Conservation (phyloP, 1,140 invertebrate species). For the Magallana angulata region DNA sequence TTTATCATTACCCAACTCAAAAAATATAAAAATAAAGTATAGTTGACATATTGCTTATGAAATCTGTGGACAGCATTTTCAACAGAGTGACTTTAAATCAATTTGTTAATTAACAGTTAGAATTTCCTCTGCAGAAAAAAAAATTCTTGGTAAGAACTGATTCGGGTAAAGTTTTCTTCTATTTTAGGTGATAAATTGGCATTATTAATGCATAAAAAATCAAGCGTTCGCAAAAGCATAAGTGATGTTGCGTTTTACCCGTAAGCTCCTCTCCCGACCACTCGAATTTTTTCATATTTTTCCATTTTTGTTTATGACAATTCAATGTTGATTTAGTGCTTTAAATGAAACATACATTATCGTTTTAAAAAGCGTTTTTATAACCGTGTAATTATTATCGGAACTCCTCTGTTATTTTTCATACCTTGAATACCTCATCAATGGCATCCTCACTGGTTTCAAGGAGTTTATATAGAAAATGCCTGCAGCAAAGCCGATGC, state of each 20-base stretch:
- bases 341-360: neutral
- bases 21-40: no score
- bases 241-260: constrained; percentile 79
- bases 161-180: no score
- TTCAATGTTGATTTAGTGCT: neutral
- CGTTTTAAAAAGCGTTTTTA: neutral
- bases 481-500: neutral
- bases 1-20: no score
- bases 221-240: neutral
- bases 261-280: constrained; percentile 84
- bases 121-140: neutral
- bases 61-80: no score
- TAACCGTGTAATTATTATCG: neutral
- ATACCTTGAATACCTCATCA: neutral
- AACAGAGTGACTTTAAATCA: neutral
- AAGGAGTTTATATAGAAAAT: constrained; percentile 40
- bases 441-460: constrained; percentile 30
- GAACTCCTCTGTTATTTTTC: constrained; percentile 14
- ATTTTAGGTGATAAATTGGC: no score
- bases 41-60: no score
- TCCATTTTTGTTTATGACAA: constrained; percentile 75
- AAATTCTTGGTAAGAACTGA: no score
- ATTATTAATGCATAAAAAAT: no score
- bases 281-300: constrained; percentile 82
- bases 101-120: neutral